phyloP scores from a whole-genome alignment of 2,888 invertebrate genomes.

The Acrocera orbiculus region DNA sequence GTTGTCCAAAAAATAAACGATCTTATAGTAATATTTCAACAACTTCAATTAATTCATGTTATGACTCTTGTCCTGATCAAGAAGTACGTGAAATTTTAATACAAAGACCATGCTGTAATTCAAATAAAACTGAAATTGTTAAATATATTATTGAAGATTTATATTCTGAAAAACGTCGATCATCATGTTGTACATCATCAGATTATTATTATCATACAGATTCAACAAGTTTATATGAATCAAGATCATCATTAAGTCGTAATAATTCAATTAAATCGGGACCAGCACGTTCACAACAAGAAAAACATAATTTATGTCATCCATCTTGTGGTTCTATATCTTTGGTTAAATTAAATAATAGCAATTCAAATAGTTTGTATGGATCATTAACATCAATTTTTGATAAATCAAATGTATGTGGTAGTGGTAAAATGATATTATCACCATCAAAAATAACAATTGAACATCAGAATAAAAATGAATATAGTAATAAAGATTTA shows the following conservation, averaged over 20 bases:
- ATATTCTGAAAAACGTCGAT: slow-evolving; percentile 23
- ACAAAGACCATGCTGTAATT: slow-evolving; percentile 19
- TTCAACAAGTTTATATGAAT: slow-evolving; percentile 30
- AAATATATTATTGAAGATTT: slow-evolving; percentile 30
- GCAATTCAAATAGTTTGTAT: slow-evolving; percentile 23
- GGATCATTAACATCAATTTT: slow-evolving; percentile 29
- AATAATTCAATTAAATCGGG: slow-evolving; percentile 30
- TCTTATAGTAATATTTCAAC: slow-evolving; percentile 28
- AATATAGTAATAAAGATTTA: slow-evolving; percentile 22
- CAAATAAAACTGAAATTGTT: slow-evolving; percentile 27
- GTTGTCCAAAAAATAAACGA: slow-evolving; percentile 25
- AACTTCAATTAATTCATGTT: slow-evolving; percentile 23
- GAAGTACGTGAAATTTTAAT: slow-evolving; percentile 29
- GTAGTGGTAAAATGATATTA: slow-evolving; percentile 17
- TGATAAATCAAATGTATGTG: slow-evolving; percentile 23
- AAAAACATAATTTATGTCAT: slow-evolving; percentile 20
- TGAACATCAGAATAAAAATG: slow-evolving; percentile 25
- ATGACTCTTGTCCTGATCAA: slow-evolving; percentile 25
- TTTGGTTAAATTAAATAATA: slow-evolving; percentile 24
- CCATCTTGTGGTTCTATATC: slow-evolving; percentile 29
- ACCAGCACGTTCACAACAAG: slow-evolving; percentile 22
- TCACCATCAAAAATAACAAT: slow-evolving; percentile 24
- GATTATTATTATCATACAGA: slow-evolving; percentile 31
- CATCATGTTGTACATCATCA: slow-evolving; percentile 31
- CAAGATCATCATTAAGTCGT: slow-evolving; percentile 27